Percentiles rank a stretch among this genome's conserved stretches.
These are phyloP conservation scores for Ceraclea dissimilis DNA, from an alignment of 2,888 invertebrate genomes.

Conservation along the genomic window DNA sequence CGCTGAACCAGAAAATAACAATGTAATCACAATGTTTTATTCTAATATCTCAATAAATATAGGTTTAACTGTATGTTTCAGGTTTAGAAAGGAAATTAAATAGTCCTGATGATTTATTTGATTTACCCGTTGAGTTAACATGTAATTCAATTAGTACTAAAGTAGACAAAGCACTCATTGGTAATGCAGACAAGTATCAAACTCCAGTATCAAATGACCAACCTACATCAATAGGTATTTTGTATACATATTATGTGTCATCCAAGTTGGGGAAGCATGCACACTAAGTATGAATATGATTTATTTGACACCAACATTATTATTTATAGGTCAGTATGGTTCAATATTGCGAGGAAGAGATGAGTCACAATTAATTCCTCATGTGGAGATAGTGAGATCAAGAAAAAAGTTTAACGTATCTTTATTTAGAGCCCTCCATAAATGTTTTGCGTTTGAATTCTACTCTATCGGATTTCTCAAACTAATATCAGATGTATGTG, in stretches of 20 bases:
- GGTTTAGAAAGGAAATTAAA: constrained; percentile 62
- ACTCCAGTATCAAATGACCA: constrained; percentile 25
- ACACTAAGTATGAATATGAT: neutral
- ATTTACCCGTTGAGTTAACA: constrained; percentile 61
- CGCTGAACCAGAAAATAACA: too few species aligned
- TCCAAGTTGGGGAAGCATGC: neutral
- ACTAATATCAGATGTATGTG: constrained; percentile 71
- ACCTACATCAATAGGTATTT: neutral
- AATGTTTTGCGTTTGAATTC: constrained; percentile 73
- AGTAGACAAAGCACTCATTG: constrained; percentile 51
- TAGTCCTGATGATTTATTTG: constrained; percentile 74
- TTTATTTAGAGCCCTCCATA: constrained; percentile 62
- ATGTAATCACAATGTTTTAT: too few species aligned
- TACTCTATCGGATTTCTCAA: constrained; percentile 78
- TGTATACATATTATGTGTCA: neutral
- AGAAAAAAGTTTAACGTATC: constrained; percentile 40
- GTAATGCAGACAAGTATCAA: constrained; percentile 46
- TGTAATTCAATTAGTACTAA: constrained; percentile 54
- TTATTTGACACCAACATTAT: neutral
- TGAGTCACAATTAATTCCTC: constrained; percentile 3
- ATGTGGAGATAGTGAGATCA: constrained; percentile 16
- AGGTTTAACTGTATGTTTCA: constrained; percentile 27
- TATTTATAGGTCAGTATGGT: neutral
- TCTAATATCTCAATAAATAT: too few species aligned
- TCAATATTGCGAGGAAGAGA: neutral